These are phyloP conservation scores for Cerastis leucographa DNA, from an alignment of 2,888 invertebrate genomes.

Conservation along the genomic window DNA sequence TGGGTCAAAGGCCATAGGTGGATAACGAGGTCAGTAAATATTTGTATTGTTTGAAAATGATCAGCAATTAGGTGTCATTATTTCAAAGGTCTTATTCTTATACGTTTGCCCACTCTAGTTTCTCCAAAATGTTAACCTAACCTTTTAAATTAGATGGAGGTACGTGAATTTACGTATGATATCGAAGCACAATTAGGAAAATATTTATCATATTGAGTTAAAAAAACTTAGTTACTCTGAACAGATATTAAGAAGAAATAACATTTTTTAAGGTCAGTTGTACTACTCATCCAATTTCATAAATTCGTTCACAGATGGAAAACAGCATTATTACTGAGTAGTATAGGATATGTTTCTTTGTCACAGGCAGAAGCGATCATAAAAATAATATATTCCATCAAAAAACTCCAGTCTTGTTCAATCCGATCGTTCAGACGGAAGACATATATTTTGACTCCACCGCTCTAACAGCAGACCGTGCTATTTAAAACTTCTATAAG, in stretches of 20 bases:
- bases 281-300: too few relatives aligned
- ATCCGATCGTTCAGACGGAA: constrained; percentile 15
- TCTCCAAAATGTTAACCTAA: background rate
- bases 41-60: background rate
- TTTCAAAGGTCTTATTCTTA: background rate
- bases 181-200: background rate
- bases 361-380: background rate
- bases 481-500: constrained; percentile 37
- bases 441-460: constrained; percentile 21
- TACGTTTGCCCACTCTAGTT: background rate
- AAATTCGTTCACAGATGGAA: too few relatives aligned
- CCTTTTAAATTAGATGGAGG: background rate
- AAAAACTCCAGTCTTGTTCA: constrained; percentile 3
- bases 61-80: background rate
- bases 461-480: background rate
- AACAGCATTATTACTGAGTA: too few relatives aligned
- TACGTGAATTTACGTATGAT: background rate
- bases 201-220: background rate
- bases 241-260: background rate
- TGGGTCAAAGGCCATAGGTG: background rate
- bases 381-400: background rate
- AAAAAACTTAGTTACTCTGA: background rate
- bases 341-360: too few relatives aligned
- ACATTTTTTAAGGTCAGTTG: background rate
- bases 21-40: background rate